A percentile compares a stretch with the other conserved stretches of the same genome.
Evolutionary conservation across 2,888 invertebrate species (phyloP).

Genomic region (Melanchra persicariae): DNA sequence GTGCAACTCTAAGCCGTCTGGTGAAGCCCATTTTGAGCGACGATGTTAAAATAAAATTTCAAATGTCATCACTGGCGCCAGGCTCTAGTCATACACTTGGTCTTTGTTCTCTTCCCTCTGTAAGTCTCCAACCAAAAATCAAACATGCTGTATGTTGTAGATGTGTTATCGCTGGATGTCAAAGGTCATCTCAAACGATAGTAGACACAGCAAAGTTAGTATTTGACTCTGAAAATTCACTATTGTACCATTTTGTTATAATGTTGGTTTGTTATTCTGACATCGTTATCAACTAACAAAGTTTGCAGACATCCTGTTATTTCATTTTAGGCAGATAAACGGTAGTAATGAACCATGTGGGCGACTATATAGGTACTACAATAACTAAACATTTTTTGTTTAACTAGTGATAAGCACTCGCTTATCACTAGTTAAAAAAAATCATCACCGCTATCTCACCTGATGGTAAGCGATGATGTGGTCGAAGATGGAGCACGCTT

Average conservation of each 20-base stretch:
- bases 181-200: slow-evolving; percentile 19
- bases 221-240: slow-evolving; percentile 15
- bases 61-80: no score
- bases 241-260: slow-evolving; percentile 2
- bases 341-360: background rate
- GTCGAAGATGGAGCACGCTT: no score
- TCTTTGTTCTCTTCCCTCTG: no score
- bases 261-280: background rate
- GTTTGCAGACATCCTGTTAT: slow-evolving; percentile 25
- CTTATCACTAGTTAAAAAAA: no score
- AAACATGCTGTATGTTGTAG: slow-evolving; percentile 32
- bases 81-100: no score
- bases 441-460: no score
- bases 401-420: no score
- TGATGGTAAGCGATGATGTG: no score
- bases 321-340: slow-evolving; percentile 2
- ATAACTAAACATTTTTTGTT: no score
- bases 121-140: background rate
- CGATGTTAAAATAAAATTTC: no score
- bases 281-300: background rate
- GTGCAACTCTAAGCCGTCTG: no score
- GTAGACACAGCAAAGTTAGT: slow-evolving; percentile 12
- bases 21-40: no score
- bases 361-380: background rate
- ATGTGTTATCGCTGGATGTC: slow-evolving; percentile 17